A percentile compares a stretch with the other conserved stretches of the same genome.
Evolutionary conservation across 1,140 invertebrate species (phyloP).

Genomic region (Neuroterus valhalla): DNA sequence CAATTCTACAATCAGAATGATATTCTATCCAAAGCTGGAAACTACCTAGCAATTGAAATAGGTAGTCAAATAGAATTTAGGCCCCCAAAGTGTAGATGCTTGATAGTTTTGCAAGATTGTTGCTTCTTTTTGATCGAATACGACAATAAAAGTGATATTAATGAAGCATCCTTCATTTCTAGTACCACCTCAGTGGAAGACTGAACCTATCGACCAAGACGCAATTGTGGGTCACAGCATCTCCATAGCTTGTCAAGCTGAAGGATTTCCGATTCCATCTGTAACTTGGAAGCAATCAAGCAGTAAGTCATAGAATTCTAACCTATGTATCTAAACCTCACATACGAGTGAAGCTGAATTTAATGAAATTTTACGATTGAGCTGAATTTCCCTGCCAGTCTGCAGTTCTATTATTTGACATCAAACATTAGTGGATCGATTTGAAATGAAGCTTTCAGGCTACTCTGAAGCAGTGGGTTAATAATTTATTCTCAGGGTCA

Average conservation of each 20-base stretch:
- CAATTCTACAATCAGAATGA: too few species aligned
- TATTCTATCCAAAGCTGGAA: too few species aligned
- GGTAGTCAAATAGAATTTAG: not conserved
- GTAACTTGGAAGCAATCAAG: constrained; percentile 93
- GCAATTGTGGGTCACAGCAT: constrained; percentile 89
- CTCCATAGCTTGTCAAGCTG: constrained; percentile 92
- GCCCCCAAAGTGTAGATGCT: not conserved
- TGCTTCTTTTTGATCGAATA: not conserved
- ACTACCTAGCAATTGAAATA: too few species aligned
- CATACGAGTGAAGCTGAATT: constrained; percentile 10
- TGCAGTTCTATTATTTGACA: not conserved
- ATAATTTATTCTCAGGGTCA: constrained; percentile 15
- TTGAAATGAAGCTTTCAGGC: constrained; percentile 12
- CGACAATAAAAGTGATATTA: constrained; percentile 32
- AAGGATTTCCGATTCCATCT: constrained; percentile 90
- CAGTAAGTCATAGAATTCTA: constrained; percentile 74
- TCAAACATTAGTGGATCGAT: constrained; percentile 11
- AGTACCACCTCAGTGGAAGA: constrained; percentile 94
- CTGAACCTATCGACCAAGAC: constrained; percentile 90
- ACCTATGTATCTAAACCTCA: constrained; percentile 8
- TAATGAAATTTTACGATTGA: constrained; percentile 8
- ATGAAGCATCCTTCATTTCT: constrained; percentile 61
- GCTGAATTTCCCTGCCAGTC: not conserved
- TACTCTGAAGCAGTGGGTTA: constrained; percentile 13
- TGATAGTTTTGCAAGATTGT: not conserved